Evolutionary conservation across 2,888 invertebrate genomes (phyloP).

Genomic region (Clepsis dumicolana): DNA sequence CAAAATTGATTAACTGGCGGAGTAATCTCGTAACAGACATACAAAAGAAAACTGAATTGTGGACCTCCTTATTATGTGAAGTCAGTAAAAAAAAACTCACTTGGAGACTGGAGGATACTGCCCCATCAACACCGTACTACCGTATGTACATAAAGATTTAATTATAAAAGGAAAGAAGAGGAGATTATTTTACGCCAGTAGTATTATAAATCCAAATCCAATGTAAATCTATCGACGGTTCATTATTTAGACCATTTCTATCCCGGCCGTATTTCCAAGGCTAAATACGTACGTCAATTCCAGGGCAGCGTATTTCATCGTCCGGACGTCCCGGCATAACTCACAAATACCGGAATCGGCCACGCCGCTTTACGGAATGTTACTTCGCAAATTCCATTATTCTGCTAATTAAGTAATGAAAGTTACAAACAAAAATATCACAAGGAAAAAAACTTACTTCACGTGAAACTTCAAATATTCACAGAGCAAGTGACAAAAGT

Average conservation of each 20-base stretch:
- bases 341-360: conserved; percentile 39
- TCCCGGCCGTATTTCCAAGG: conserved; percentile 23
- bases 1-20: too few species aligned
- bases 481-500: too few species aligned
- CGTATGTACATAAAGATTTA: too few species aligned
- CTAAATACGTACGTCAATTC: conserved; percentile 24
- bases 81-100: too few species aligned
- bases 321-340: conserved; percentile 39
- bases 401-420: not conserved
- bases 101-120: too few species aligned
- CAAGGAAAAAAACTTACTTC: too few species aligned
- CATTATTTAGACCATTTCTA: conserved; percentile 25
- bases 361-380: conserved; percentile 24
- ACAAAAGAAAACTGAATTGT: too few species aligned
- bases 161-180: not conserved
- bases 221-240: conserved; percentile 3
- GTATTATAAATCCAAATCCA: not conserved
- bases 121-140: too few species aligned
- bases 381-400: conserved; percentile 29
- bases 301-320: conserved; percentile 37
- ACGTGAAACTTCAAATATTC: too few species aligned
- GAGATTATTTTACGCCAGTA: not conserved
- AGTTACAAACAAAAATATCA: too few species aligned
- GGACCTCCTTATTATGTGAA: too few species aligned
- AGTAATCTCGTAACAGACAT: too few species aligned